Percentiles rank a stretch among this genome's conserved stretches.
Conservation (phyloP, 2,113 vertebrate genomes). For the Albula goreensis region DNA sequence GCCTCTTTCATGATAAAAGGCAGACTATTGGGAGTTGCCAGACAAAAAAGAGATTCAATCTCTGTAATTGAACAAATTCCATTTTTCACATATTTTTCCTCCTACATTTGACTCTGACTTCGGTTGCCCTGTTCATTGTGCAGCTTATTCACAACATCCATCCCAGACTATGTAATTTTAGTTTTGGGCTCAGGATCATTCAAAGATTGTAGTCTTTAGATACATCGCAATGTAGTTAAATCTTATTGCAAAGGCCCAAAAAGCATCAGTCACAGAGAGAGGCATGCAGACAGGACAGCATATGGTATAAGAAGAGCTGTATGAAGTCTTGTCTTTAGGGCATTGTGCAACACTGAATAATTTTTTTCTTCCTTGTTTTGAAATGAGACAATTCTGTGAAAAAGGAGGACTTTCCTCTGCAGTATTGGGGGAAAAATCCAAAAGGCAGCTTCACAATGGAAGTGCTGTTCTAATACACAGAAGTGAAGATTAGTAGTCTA, state of each 20-base stretch:
- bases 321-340: background rate
- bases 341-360: background rate
- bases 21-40: background rate
- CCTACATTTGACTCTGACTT: background rate
- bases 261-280: constrained; percentile 17
- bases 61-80: too few relatives aligned
- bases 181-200: constrained; percentile 5
- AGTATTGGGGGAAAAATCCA: background rate
- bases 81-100: background rate
- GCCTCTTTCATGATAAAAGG: background rate
- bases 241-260: background rate
- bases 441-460: too few relatives aligned
- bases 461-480: background rate
- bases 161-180: constrained; percentile 2
- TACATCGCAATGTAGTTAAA: background rate
- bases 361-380: background rate
- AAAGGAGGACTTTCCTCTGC: background rate
- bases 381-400: background rate
- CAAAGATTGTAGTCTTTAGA: background rate
- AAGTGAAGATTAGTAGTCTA: background rate
- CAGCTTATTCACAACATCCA: background rate
- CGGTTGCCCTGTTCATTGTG: background rate
- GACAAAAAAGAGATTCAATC: background rate
- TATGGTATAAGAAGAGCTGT: background rate
- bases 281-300: background rate